Conservation (phyloP, 2,113 vertebrate species). For the Geococcyx californianus region DNA sequence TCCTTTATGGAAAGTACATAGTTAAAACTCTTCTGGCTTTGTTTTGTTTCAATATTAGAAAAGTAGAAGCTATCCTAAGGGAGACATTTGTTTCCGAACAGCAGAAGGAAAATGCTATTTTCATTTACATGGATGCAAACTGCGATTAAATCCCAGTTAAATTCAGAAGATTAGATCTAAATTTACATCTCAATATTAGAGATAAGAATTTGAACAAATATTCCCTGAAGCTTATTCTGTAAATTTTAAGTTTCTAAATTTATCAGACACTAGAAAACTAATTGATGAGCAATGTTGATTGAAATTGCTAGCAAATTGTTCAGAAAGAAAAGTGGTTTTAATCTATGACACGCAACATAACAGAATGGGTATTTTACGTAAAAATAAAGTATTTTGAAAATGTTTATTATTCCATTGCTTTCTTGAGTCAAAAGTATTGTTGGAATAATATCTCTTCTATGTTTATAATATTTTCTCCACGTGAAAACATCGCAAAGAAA, state of each 20-base stretch:
- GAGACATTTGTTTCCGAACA: background rate
- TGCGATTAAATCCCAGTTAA: background rate
- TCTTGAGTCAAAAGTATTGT: background rate
- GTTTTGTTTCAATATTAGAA: background rate
- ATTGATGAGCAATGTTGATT: background rate
- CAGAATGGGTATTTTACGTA: background rate
- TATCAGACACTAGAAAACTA: background rate
- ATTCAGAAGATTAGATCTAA: background rate
- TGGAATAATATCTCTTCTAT: background rate
- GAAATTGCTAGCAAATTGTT: background rate
- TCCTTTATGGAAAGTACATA: background rate
- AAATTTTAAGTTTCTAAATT: conserved; percentile 4
- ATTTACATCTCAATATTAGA: background rate
- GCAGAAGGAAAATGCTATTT: background rate
- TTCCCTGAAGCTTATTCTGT: background rate
- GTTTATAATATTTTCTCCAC: background rate
- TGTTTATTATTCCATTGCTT: background rate
- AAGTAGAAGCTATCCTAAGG: background rate
- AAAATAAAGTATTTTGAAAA: background rate
- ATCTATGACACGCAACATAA: background rate
- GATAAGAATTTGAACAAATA: background rate
- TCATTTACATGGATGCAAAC: background rate
- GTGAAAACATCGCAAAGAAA: background rate
- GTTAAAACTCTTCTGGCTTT: background rate
- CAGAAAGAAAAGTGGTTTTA: background rate